These are phyloP conservation scores for Vidua chalybeata DNA, from an alignment of 2,113 vertebrate genomes.

Conservation along the genomic window DNA sequence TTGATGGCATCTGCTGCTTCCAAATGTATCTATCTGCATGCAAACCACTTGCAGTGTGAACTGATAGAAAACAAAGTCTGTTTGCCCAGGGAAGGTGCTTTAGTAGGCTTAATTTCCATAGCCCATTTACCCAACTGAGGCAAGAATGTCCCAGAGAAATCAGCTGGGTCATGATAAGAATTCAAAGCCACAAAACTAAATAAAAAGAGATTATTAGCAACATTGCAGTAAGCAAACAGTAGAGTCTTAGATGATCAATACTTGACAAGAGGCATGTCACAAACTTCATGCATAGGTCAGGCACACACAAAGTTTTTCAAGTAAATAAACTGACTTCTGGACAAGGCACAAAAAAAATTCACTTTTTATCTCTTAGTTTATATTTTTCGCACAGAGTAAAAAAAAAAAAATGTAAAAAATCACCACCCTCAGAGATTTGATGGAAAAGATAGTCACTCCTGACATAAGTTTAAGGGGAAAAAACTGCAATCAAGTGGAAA, in stretches of 20 bases:
- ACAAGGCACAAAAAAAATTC: slow-evolving; percentile 67
- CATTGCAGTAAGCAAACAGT: slow-evolving; percentile 73
- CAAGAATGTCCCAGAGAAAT: slow-evolving; percentile 79
- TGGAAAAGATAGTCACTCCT: slow-evolving; percentile 73
- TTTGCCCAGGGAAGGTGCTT: slow-evolving; percentile 65
- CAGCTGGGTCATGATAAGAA: slow-evolving; percentile 74
- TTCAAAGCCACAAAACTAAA: slow-evolving; percentile 79
- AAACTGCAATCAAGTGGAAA: slow-evolving; percentile 80
- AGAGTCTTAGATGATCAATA: slow-evolving; percentile 77
- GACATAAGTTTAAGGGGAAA: slow-evolving; percentile 69
- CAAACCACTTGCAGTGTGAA: slow-evolving; percentile 76
- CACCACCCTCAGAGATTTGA: slow-evolving; percentile 71
- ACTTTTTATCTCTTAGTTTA: slow-evolving; percentile 77
- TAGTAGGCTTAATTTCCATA: slow-evolving; percentile 73
- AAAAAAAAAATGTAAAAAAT: slow-evolving; percentile 49
- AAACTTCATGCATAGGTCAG: slow-evolving; percentile 76
- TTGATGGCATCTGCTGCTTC: slow-evolving; percentile 66
- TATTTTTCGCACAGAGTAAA: slow-evolving; percentile 72
- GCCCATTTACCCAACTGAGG: slow-evolving; percentile 72
- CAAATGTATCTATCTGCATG: slow-evolving; percentile 72
- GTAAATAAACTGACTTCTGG: slow-evolving; percentile 70
- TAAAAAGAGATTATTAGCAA: slow-evolving; percentile 77
- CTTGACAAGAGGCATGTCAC: slow-evolving; percentile 72
- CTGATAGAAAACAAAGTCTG: slow-evolving; percentile 71
- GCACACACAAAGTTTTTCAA: slow-evolving; percentile 63